Evolutionary conservation across 2,888 invertebrate genomes (phyloP).

Genomic region (Hyposoter dolosus): DNA sequence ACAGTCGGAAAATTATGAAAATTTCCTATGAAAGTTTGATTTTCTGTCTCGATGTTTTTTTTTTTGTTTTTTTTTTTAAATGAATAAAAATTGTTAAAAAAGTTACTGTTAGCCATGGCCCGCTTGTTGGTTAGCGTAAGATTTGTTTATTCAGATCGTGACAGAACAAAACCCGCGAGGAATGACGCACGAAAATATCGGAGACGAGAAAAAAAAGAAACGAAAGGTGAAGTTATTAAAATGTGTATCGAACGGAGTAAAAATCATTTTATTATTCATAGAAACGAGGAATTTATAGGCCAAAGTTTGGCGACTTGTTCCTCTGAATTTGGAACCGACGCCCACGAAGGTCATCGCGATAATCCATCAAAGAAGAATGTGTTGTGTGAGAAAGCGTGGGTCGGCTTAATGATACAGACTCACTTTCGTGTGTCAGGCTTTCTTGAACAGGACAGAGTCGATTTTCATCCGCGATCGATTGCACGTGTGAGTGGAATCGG

Average conservation of each 20-base stretch:
- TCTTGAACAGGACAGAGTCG: slow-evolving; percentile 70
- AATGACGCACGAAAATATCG: slow-evolving; percentile 47
- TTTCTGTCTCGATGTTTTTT: not conserved
- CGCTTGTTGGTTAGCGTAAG: slow-evolving; percentile 13
- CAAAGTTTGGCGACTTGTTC: not conserved
- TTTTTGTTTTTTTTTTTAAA: not conserved
- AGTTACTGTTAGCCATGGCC: not conserved
- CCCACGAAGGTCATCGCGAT: slow-evolving; percentile 58
- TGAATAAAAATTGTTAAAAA: not conserved
- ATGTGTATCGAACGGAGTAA: not conserved
- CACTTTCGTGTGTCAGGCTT: slow-evolving; percentile 73
- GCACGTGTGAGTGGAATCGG: slow-evolving; percentile 69
- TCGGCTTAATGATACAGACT: slow-evolving; percentile 65
- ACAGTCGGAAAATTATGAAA: too few relatives aligned
- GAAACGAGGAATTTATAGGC: not conserved
- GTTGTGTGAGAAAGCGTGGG: slow-evolving; percentile 45
- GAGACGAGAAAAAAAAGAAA: not conserved
- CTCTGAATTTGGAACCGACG: slow-evolving; percentile 17
- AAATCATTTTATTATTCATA: slow-evolving; percentile 12
- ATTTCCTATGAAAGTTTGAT: not conserved
- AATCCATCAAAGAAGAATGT: slow-evolving; percentile 36
- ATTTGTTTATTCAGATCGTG: slow-evolving; percentile 48
- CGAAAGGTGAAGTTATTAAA: not conserved
- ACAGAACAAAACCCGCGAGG: not conserved
- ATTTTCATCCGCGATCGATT: slow-evolving; percentile 44